A percentile compares a stretch with the other conserved stretches of the same genome.
These are phyloP conservation scores for Corbicula japonica DNA, from an alignment of 2,888 invertebrate genomes.

Conservation along the genomic window DNA sequence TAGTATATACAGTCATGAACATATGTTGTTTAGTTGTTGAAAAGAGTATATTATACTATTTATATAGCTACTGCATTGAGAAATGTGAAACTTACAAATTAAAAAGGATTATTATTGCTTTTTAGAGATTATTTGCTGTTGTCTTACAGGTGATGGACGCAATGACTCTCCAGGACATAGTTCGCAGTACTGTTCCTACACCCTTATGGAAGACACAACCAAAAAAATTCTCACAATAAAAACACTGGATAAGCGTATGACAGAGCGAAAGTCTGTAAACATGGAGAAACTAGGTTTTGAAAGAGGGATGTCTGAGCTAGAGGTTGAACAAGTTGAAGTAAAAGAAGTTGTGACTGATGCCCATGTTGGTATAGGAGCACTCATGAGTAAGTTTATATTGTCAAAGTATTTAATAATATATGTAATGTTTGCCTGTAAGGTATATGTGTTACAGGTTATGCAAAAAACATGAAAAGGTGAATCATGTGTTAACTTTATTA, in stretches of 20 bases:
- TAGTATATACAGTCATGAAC: background rate
- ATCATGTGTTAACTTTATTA: background rate
- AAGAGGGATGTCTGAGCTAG: slow-evolving; percentile 26
- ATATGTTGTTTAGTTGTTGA: background rate
- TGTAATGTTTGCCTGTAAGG: background rate
- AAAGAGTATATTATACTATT: background rate
- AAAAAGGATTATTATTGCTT: no score
- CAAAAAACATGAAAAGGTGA: background rate
- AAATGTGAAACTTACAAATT: background rate
- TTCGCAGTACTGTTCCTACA: slow-evolving; percentile 49
- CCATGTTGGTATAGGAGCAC: slow-evolving; percentile 42
- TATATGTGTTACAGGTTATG: background rate
- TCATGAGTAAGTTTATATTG: slow-evolving; percentile 63
- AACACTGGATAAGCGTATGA: slow-evolving; percentile 43
- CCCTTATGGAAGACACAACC: slow-evolving; percentile 46
- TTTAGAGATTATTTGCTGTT: background rate
- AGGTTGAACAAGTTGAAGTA: slow-evolving; percentile 30
- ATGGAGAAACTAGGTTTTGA: slow-evolving; percentile 54
- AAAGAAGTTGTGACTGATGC: slow-evolving; percentile 58
- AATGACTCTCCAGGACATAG: slow-evolving; percentile 48
- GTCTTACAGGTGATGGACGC: slow-evolving; percentile 52
- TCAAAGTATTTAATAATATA: background rate
- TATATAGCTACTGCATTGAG: background rate
- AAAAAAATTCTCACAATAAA: slow-evolving; percentile 41
- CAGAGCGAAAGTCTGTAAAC: slow-evolving; percentile 26